Evolutionary conservation across 2,888 invertebrate species (phyloP).

Genomic region (Parnassius orleans): DNA sequence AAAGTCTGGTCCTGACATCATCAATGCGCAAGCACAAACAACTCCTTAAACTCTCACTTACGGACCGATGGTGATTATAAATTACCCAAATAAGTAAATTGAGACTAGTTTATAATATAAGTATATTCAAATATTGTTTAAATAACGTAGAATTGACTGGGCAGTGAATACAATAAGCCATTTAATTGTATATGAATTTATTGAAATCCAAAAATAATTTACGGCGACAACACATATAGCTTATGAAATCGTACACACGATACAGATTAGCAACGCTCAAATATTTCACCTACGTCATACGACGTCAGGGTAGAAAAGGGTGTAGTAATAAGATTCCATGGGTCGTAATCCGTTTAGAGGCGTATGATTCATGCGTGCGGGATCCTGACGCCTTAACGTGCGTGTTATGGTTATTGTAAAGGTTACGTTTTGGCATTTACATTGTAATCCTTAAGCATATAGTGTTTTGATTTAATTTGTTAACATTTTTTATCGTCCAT

Average conservation of each 20-base stretch:
- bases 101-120: too few relatives aligned
- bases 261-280: slow-evolving; percentile 45
- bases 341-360: slow-evolving; percentile 66
- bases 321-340: slow-evolving; percentile 67
- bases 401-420: slow-evolving; percentile 30
- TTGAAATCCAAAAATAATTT: background rate
- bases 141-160: too few relatives aligned
- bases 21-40: too few relatives aligned
- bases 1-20: too few relatives aligned
- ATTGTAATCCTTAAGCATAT: background rate
- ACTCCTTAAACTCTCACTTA: too few relatives aligned
- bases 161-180: too few relatives aligned
- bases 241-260: slow-evolving; percentile 33
- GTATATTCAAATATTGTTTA: too few relatives aligned
- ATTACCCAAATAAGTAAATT: too few relatives aligned
- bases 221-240: background rate
- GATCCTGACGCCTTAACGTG: slow-evolving; percentile 21
- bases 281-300: slow-evolving; percentile 49
- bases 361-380: slow-evolving; percentile 70
- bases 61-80: too few relatives aligned
- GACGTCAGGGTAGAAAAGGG: slow-evolving; percentile 68
- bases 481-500: too few relatives aligned
- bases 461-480: slow-evolving; percentile 6
- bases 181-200: too few relatives aligned
- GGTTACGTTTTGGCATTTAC: slow-evolving; percentile 6